phyloP scores from a whole-genome alignment of 2,888 invertebrate species.

The Hydrotaea cyrtoneurina region DNA sequence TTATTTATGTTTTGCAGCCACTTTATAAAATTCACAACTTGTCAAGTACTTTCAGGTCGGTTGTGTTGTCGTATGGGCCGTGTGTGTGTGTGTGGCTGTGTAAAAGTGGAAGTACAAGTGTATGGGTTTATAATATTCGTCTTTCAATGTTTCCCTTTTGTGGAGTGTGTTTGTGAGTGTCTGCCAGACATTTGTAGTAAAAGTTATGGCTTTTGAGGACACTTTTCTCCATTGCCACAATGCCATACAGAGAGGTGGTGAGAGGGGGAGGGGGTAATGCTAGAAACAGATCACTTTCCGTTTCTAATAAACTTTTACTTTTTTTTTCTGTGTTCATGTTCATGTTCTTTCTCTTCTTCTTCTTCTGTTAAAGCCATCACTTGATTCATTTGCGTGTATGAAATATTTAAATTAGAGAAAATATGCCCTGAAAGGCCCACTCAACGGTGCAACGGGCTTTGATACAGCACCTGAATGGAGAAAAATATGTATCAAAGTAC shows the following conservation, averaged over 20 bases:
- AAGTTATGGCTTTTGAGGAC: conserved; percentile 63
- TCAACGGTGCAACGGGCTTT: neutral
- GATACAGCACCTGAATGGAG: too few relatives aligned
- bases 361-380: too few relatives aligned
- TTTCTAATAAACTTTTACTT: conserved; percentile 1
- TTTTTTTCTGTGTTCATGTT: neutral
- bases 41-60: conserved; percentile 48
- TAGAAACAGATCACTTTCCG: conserved; percentile 27
- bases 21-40: conserved; percentile 62
- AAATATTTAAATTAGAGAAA: conserved; percentile 3
- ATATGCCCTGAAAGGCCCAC: neutral
- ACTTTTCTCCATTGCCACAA: conserved; percentile 32
- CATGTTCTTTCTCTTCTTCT: too few relatives aligned
- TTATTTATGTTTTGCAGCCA: conserved; percentile 57
- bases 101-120: neutral
- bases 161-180: conserved; percentile 2
- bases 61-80: neutral
- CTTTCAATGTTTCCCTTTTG: neutral
- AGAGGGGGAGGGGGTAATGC: too few relatives aligned
- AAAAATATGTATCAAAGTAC: too few relatives aligned
- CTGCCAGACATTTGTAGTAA: conserved; percentile 54
- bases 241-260: neutral
- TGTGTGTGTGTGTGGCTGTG: neutral
- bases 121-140: neutral
- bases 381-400: neutral